Evolutionary conservation across 2,113 vertebrate species (phyloP), one percentile per base, ranked within the genome.

Genomic region (Lethenteron camtschaticum): DNA sequence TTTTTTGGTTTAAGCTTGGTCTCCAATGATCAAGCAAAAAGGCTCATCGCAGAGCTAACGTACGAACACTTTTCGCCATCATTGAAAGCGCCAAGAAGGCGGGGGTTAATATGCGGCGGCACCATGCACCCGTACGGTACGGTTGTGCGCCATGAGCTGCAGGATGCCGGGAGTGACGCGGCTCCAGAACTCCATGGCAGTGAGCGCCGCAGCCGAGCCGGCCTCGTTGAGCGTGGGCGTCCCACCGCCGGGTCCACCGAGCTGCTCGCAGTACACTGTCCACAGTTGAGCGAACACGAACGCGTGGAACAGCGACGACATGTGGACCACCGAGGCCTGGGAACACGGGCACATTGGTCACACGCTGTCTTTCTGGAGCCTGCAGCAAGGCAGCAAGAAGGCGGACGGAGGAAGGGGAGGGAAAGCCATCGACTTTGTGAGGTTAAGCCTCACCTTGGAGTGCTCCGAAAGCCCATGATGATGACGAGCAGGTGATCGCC

Each of bases 281-380:
- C 94, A 99, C 71, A 96, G 83, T 80, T 99, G 94, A 73, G 94
- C 90, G 69, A 99, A 99, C 85, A 96, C 95, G 79, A 99, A 96
- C 12, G 90, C 92, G 11, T 99, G 94, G 82, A 99, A 99, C 71
- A 99, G 82, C 59, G 94, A 95, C 75, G 91, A 95, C 90, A 96
- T 99, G 80, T 99, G 94, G 77, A 96, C 80, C 79, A 99, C 92
- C 0, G 90, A 96, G 3, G 94, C 96, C 94, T 99, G 81, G 9
- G 74, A 72, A 77, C 41, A 41, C 41, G 41, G 41, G 41, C 41
- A 41, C 41, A 41, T 41, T 41, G 41, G 41, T 41, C 41, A 41
- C 41, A 41, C 41, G 41, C 41, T 41, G 41, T 41, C 41, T 41
- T 41, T 41, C 41, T 41, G 41, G 41, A 41, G 41, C 41, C 41